Evolutionary conservation across 2,888 invertebrate genomes (phyloP), one percentile per base, ranked within the genome.

Genomic region (Callosobruchus maculatus): DNA sequence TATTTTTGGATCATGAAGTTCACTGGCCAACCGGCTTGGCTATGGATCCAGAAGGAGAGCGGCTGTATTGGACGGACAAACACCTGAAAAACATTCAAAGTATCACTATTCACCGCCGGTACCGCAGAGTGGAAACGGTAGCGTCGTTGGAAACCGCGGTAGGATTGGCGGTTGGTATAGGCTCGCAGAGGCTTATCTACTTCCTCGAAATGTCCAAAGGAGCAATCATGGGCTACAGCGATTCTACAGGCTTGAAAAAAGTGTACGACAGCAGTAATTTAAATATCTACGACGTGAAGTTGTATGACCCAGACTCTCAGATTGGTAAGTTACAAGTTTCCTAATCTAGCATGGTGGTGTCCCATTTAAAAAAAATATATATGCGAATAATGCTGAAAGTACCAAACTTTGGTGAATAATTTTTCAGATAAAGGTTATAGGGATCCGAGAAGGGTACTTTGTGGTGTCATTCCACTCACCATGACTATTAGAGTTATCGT

Each of bases 21-120:
- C 90, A 90, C 82, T 95, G 94, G 94, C 95, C 95, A 2, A 92
- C 91, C 82, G 95, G 95, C 13, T 89, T 96, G 72, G 92, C 92
- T 2, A 87, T 93, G n/a, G 93, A 93, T 82, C 87, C 88, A 22
- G 85, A 87, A 20, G 87, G 87, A 9, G 89, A 89, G 70, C 88
- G 88, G 72, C 82, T 93, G 67, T 93, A 92, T 83, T 93, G 93
- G 92, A 93, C 94, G 83, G 95, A 96, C 88, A 91, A 92, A 0
- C 90, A 89, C 79, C 85, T 91, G 77, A 90, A 92, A 83, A 90
- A 89, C 76, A 91, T 96, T 77, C 93, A 94, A 85, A 90, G 91
- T 73, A 89, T 92, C 68, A 87, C 88, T 78, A 85, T 92, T 68
- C 89, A 91, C 81, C 91, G 91, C 20, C 87, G 84, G 0, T 86